Evolutionary conservation across 30 jellyfish, hydroid and myxozoan species (phyloP).

Genomic region (Aurelia aurita): DNA sequence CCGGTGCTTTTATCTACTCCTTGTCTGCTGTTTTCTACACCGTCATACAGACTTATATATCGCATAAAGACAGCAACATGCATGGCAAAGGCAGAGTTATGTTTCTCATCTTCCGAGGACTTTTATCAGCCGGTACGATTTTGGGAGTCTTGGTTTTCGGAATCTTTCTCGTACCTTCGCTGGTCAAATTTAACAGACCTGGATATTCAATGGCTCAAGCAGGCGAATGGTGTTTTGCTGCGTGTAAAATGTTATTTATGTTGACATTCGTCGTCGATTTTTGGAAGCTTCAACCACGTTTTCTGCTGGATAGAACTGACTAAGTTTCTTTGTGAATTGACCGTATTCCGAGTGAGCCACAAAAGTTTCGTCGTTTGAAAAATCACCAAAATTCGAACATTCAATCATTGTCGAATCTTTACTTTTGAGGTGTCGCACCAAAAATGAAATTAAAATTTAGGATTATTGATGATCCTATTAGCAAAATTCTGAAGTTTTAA

Average conservation of each 20-base stretch:
- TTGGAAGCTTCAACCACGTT: constrained; percentile 61
- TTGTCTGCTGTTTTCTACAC: constrained; percentile 67
- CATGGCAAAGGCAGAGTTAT: constrained; percentile 5
- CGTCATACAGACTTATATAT: constrained; percentile 56
- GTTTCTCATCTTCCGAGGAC: constrained; percentile 37
- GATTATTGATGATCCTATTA: no score
- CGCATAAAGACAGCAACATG: constrained; percentile 23
- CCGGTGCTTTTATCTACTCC: constrained; percentile 81
- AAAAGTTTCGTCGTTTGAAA: no score
- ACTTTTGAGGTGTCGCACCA: no score
- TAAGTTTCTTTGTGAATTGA: no score
- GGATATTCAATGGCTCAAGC: constrained; percentile 73
- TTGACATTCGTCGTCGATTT: constrained; percentile 82
- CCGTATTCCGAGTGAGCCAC: no score
- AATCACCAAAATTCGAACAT: no score
- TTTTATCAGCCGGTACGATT: constrained; percentile 43
- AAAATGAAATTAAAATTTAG: no score
- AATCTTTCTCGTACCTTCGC: constrained; percentile 62
- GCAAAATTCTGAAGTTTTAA: no score
- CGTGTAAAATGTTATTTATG: constrained; percentile 64
- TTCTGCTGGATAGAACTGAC: constrained; percentile 11
- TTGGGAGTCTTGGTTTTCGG: constrained; percentile 67
- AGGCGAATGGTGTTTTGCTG: constrained; percentile 92
- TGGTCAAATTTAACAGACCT: constrained; percentile 49
- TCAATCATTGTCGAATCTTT: no score